Evolutionary conservation across 2,888 invertebrate genomes (phyloP).

Genomic region (Nomada fabriciana): DNA sequence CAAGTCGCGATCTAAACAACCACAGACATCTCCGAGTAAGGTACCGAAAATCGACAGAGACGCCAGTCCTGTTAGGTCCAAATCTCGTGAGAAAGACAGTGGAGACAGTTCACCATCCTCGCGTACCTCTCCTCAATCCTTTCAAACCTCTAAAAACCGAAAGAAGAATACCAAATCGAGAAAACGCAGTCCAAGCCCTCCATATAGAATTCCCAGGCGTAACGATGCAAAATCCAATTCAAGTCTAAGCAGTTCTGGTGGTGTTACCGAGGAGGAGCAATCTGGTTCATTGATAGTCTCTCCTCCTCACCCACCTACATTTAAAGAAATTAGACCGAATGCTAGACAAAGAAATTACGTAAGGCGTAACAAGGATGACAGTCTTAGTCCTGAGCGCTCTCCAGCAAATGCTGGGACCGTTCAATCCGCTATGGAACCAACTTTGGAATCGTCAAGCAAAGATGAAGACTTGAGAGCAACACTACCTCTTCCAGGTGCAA

Average conservation of each 20-base stretch:
- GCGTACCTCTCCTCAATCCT: slow-evolving; percentile 80
- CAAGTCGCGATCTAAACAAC: slow-evolving; percentile 80
- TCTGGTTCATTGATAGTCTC: slow-evolving; percentile 83
- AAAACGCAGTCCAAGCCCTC: slow-evolving; percentile 80
- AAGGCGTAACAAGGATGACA: slow-evolving; percentile 87
- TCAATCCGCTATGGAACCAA: slow-evolving; percentile 64
- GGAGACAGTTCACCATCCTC: slow-evolving; percentile 73
- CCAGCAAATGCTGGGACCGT: slow-evolving; percentile 66
- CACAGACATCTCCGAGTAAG: slow-evolving; percentile 76
- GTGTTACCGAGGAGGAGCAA: slow-evolving; percentile 82
- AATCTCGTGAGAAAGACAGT: slow-evolving; percentile 80
- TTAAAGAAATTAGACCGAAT: slow-evolving; percentile 81
- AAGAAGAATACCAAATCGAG: slow-evolving; percentile 79
- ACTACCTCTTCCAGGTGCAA: slow-evolving; percentile 74
- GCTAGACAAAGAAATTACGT: slow-evolving; percentile 87
- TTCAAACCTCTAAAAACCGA: slow-evolving; percentile 84
- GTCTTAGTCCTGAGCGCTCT: slow-evolving; percentile 86
- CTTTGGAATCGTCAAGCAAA: slow-evolving; percentile 79
- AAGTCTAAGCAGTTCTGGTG: slow-evolving; percentile 73
- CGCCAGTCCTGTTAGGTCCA: slow-evolving; percentile 78
- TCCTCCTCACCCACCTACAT: slow-evolving; percentile 81
- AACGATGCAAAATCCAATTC: slow-evolving; percentile 75
- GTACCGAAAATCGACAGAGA: slow-evolving; percentile 79
- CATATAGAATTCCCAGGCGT: slow-evolving; percentile 82
- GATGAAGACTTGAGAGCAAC: slow-evolving; percentile 82